phyloP scores from a whole-genome alignment of 2,113 vertebrate genomes.

The Peromyscus leucopus region DNA sequence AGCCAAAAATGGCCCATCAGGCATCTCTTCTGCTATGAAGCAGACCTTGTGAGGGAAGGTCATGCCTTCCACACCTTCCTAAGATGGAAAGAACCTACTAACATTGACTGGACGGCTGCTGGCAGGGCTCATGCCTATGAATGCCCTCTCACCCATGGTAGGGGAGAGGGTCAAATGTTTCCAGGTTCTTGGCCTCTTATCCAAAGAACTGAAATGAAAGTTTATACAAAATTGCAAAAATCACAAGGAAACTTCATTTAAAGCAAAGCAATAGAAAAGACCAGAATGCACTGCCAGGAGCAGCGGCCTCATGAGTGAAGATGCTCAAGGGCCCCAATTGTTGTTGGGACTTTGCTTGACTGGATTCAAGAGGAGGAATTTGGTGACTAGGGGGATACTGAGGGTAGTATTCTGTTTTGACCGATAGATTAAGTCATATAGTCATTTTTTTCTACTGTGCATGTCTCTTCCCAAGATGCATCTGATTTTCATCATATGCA shows the following conservation, averaged over 20 bases:
- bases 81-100: neutral
- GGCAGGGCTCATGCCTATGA: neutral
- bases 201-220: neutral
- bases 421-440: neutral
- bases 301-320: neutral
- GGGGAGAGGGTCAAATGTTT: neutral
- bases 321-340: neutral
- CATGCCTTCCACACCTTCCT: neutral
- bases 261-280: neutral
- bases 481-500: neutral
- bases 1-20: neutral
- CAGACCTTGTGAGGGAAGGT: neutral
- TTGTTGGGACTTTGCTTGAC: neutral
- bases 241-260: neutral
- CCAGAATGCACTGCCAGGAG: neutral
- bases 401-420: neutral
- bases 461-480: neutral
- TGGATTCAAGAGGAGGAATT: neutral
- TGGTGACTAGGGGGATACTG: neutral
- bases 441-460: neutral
- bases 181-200: neutral
- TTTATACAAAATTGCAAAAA: neutral
- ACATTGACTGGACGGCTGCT: accelerated
- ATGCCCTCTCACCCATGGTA: too few relatives aligned
- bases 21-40: neutral